These are phyloP conservation scores for Geothlypis trichas DNA, from an alignment of 2,113 vertebrate genomes.

Conservation along the genomic window DNA sequence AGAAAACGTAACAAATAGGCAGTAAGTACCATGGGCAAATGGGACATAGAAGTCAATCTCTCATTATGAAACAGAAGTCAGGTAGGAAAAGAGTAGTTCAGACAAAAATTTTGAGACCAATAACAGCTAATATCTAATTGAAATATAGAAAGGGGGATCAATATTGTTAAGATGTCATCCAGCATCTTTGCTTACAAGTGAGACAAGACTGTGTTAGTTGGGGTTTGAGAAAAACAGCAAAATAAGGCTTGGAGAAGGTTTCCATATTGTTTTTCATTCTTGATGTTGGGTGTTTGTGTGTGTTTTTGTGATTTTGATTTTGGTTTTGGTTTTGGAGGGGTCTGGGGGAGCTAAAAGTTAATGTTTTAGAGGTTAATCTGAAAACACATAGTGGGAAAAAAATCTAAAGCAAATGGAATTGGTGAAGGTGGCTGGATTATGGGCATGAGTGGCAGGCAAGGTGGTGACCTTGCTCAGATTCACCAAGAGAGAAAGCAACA, in stretches of 20 bases:
- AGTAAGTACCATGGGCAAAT: neutral
- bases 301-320: neutral
- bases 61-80: neutral
- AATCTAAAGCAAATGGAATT: neutral
- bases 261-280: neutral
- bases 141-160: neutral
- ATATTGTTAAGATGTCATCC: neutral
- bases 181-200: neutral
- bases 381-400: neutral
- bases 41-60: neutral
- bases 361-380: neutral
- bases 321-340: neutral
- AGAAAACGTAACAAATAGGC: neutral
- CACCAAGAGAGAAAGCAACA: neutral
- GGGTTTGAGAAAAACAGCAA: neutral
- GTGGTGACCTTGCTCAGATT: neutral
- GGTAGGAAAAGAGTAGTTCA: neutral
- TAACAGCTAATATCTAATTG: neutral
- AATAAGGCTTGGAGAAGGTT: neutral
- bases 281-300: neutral
- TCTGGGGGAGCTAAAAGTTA: fast-evolving
- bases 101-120: neutral
- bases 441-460: neutral
- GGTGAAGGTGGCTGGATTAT: neutral
- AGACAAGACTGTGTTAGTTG: neutral